A percentile compares a stretch with the other conserved stretches of the same genome.
Evolutionary conservation across 2,888 invertebrate genomes (phyloP).

Genomic region (Biston stratarius): DNA sequence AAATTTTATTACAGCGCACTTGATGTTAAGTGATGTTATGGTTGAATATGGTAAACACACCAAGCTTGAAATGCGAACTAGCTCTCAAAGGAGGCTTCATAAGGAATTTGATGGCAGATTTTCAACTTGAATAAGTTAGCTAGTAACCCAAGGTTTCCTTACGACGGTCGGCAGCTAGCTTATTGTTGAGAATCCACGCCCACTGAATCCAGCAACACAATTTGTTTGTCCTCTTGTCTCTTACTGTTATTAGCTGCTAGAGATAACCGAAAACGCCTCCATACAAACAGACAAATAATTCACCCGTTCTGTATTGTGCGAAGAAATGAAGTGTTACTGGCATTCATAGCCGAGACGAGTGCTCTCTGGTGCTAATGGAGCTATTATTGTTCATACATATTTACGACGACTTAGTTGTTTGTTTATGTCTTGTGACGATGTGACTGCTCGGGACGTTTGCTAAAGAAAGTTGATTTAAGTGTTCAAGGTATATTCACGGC

Average conservation of each 20-base stretch:
- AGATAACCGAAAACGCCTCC: conserved; percentile 63
- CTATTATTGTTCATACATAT: conserved; percentile 50
- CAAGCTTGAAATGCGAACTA: too few relatives aligned
- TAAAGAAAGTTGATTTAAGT: conserved; percentile 8
- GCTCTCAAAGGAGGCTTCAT: too few relatives aligned
- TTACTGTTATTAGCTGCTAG: conserved; percentile 25
- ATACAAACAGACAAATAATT: conserved; percentile 51
- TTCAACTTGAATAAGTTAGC: too few relatives aligned
- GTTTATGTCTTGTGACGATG: conserved; percentile 36
- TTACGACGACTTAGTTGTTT: conserved; percentile 41
- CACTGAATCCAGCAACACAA: not conserved
- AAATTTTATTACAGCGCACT: too few relatives aligned
- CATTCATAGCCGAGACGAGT: conserved; percentile 46
- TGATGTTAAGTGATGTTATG: too few relatives aligned
- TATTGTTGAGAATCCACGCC: too few relatives aligned
- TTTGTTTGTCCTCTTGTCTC: not conserved
- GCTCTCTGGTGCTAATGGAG: conserved; percentile 44
- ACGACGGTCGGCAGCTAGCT: too few relatives aligned
- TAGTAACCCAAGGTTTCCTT: too few relatives aligned
- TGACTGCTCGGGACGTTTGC: conserved; percentile 5
- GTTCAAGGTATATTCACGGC: too few relatives aligned
- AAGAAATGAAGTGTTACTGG: conserved; percentile 49
- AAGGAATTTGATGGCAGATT: too few relatives aligned
- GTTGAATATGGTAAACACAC: too few relatives aligned
- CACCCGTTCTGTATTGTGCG: conserved; percentile 47